A percentile compares a stretch with the other conserved stretches of the same genome.
These are phyloP conservation scores for Pteropus rufus DNA, from an alignment of 2,797 vertebrate species.

Conservation along the genomic window DNA sequence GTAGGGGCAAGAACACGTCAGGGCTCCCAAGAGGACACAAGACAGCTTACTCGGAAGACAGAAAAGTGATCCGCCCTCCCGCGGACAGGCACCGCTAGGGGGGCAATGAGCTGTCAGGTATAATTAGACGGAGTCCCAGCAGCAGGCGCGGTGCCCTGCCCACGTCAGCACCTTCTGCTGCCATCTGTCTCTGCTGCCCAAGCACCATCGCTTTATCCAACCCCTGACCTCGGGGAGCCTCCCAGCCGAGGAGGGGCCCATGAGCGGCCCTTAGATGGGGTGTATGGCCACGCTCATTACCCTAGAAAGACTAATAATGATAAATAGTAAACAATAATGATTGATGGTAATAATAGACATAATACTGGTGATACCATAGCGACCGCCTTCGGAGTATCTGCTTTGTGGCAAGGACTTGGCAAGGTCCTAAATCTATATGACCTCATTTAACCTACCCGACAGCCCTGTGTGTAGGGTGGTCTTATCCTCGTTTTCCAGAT, in stretches of 20 bases:
- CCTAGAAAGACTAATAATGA: background rate
- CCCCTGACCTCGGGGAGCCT: background rate
- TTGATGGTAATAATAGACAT: background rate
- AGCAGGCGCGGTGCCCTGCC: background rate
- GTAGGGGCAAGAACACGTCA: too few species aligned
- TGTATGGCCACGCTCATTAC: rapidly evolving
- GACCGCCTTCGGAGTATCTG: background rate
- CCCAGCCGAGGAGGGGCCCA: background rate
- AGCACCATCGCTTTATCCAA: background rate
- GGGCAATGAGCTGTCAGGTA: background rate
- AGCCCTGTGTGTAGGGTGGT: background rate
- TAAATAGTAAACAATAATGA: background rate
- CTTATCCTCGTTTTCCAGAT: background rate
- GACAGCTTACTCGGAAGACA: background rate
- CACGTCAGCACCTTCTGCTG: background rate
- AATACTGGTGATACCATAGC: background rate
- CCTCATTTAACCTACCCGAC: background rate
- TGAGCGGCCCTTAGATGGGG: background rate
- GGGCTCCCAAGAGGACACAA: background rate
- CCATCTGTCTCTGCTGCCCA: background rate
- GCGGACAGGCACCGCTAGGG: background rate
- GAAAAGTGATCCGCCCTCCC: background rate
- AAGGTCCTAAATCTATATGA: rapidly evolving
- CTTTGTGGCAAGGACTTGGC: background rate
- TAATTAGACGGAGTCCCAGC: constrained; percentile 44